These are phyloP conservation scores for Coenonympha arcania DNA, from an alignment of 2,888 invertebrate genomes.

Conservation along the genomic window DNA sequence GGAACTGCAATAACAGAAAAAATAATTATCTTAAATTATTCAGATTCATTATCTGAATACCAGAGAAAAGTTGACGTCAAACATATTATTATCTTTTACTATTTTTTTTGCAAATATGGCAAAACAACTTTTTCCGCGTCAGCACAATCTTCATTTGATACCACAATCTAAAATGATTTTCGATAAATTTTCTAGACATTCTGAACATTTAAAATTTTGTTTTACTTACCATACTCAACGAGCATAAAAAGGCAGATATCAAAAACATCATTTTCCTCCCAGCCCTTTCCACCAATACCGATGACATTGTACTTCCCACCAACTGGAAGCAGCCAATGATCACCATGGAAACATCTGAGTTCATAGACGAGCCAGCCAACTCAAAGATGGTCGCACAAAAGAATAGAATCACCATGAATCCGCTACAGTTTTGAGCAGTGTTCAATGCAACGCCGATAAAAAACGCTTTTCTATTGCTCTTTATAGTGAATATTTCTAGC, in stretches of 20 bases:
- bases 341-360: conserved; percentile 17
- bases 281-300: conserved; percentile 18
- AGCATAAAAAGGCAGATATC: conserved; percentile 17
- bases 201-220: too few species aligned
- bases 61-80: too few species aligned
- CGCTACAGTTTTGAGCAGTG: conserved; percentile 27
- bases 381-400: conserved; percentile 23
- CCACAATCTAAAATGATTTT: too few species aligned
- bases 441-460: conserved; percentile 36
- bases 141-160: too few species aligned
- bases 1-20: too few species aligned
- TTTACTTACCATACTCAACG: conserved; percentile 1
- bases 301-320: conserved; percentile 12
- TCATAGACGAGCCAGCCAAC: conserved; percentile 19
- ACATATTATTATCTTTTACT: too few species aligned
- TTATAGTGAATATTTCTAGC: conserved; percentile 38
- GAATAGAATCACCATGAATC: conserved; percentile 17
- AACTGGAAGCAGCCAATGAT: conserved; percentile 22
- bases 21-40: too few species aligned
- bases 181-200: too few species aligned
- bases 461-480: conserved; percentile 40
- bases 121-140: too few species aligned
- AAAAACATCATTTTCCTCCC: conserved; percentile 19
- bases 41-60: too few species aligned
- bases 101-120: too few species aligned